A percentile compares a stretch with the other conserved stretches of the same genome.
phyloP scores from a whole-genome alignment of 2,888 invertebrate species.

The Euphydryas editha region DNA sequence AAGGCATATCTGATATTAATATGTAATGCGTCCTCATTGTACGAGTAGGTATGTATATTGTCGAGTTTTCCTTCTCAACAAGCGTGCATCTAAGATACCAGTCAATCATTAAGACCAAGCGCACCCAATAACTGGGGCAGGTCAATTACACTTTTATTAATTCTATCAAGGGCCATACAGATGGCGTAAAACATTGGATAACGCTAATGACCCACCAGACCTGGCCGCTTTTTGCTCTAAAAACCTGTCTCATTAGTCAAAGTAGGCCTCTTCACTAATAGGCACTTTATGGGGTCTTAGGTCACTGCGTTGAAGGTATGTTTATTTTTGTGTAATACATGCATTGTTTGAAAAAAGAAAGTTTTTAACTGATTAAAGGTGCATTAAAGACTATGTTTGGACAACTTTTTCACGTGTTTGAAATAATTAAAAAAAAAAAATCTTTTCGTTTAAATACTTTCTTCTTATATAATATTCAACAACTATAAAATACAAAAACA shows the following conservation, averaged over 20 bases:
- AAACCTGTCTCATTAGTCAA: constrained; percentile 40
- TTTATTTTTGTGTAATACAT: constrained; percentile 6
- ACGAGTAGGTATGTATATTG: not conserved
- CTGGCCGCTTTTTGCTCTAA: constrained; percentile 36
- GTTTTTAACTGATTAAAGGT: not conserved
- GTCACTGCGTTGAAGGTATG: constrained; percentile 17
- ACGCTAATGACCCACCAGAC: constrained; percentile 29
- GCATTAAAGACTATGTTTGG: not conserved
- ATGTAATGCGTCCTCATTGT: no score
- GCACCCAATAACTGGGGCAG: constrained; percentile 1
- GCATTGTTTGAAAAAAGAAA: not conserved
- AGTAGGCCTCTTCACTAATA: constrained; percentile 37
- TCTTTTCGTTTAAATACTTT: no score
- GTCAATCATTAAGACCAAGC: constrained; percentile 1
- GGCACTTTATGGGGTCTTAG: constrained; percentile 27
- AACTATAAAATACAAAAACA: no score
- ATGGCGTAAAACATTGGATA: constrained; percentile 22
- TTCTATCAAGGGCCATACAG: constrained; percentile 16
- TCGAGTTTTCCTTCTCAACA: not conserved
- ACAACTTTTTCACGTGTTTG: no score
- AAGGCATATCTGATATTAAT: no score
- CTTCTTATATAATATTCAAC: no score
- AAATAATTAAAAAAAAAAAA: no score
- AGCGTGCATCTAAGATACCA: not conserved
- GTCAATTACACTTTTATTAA: constrained; percentile 20